These are phyloP conservation scores for Pungitius pungitius DNA, from an alignment of 2,113 vertebrate species.

Conservation along the genomic window DNA sequence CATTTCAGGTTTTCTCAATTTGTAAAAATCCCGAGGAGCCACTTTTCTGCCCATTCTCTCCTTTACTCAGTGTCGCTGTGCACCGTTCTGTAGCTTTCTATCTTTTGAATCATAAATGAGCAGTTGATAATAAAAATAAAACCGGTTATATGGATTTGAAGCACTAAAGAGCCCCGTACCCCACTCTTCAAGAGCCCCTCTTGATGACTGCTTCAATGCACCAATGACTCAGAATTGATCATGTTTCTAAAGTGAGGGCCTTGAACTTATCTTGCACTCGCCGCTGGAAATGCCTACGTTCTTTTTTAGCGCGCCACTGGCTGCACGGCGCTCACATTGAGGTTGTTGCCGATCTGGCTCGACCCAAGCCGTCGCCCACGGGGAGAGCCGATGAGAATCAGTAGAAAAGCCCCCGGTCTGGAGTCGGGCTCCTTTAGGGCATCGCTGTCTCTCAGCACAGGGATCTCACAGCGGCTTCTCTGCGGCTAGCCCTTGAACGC, in stretches of 20 bases:
- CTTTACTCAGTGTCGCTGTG: too few species aligned
- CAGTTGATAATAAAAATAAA: neutral
- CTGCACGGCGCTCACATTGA: neutral
- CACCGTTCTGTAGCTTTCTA: too few species aligned
- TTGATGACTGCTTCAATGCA: neutral
- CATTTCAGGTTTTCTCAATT: neutral
- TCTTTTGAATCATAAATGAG: neutral
- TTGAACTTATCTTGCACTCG: neutral
- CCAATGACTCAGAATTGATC: neutral
- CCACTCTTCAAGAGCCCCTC: neutral
- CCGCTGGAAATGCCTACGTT: neutral
- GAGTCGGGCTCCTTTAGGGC: neutral
- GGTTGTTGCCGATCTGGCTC: neutral
- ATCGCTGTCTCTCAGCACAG: neutral
- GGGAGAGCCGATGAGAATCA: neutral
- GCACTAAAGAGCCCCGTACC: neutral
- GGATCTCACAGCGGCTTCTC: slow-evolving; percentile 5
- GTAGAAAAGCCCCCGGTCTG: neutral
- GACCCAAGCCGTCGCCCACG: neutral
- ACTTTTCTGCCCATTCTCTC: neutral
- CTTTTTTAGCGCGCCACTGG: neutral
- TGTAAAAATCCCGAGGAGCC: neutral
- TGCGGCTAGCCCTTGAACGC: slow-evolving; percentile 25
- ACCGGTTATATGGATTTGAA: neutral
- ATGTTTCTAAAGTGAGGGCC: neutral